These are phyloP conservation scores for Philaethria dido DNA, from an alignment of 2,888 invertebrate genomes.

Conservation along the genomic window DNA sequence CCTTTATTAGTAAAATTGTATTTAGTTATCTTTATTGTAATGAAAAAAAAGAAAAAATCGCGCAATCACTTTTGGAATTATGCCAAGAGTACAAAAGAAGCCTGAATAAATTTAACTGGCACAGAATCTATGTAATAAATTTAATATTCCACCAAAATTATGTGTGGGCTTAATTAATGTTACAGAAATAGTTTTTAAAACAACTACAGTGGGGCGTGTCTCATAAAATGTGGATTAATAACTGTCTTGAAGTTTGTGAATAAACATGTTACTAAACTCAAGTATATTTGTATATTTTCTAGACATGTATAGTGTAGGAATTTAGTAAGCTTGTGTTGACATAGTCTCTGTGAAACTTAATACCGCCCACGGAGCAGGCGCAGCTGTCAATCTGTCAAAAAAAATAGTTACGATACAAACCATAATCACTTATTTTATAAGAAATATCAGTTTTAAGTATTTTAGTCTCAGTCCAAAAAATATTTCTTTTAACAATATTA, in stretches of 20 bases:
- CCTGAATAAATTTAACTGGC: slow-evolving; percentile 62
- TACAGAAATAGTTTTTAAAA: slow-evolving; percentile 56
- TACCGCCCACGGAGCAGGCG: slow-evolving; percentile 28
- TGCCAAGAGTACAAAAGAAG: slow-evolving; percentile 65
- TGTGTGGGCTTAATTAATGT: slow-evolving; percentile 63
- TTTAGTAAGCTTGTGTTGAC: slow-evolving; percentile 30
- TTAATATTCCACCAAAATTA: slow-evolving; percentile 59
- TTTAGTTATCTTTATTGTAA: slow-evolving; percentile 47
- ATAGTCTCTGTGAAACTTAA: slow-evolving; percentile 41
- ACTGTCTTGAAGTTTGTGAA: not conserved
- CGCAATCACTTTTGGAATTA: slow-evolving; percentile 60
- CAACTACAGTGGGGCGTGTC: slow-evolving; percentile 57
- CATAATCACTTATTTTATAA: not conserved
- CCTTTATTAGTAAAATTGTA: slow-evolving; percentile 36
- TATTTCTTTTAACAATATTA: not conserved
- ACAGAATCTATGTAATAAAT: slow-evolving; percentile 58
- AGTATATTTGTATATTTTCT: not conserved
- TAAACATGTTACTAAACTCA: not conserved
- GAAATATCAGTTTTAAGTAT: not conserved
- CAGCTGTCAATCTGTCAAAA: slow-evolving; percentile 37
- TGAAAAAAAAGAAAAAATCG: slow-evolving; percentile 52
- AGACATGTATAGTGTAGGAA: not conserved
- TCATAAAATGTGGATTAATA: slow-evolving; percentile 44
- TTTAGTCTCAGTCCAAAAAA: not conserved
- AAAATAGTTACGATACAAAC: slow-evolving; percentile 22